Evolutionary conservation across 2,797 vertebrate genomes (phyloP).

Genomic region (Notamacropus eugenii): DNA sequence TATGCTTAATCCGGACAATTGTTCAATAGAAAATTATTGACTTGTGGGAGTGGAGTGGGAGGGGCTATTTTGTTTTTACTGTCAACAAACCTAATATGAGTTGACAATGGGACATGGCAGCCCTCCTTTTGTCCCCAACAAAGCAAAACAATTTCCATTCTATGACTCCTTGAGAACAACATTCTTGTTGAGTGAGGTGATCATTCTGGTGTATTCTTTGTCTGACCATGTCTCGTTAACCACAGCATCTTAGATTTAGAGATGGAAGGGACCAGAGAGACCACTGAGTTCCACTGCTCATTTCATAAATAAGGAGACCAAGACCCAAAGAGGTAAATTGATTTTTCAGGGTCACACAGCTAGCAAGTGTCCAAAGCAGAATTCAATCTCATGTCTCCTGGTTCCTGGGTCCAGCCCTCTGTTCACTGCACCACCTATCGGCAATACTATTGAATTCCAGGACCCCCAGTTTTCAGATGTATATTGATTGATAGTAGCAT

Average conservation of each 20-base stretch:
- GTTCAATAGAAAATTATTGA: not conserved
- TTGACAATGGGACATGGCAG: not conserved
- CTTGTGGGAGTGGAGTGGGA: not conserved
- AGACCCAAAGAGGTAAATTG: not conserved
- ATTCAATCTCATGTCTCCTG: not conserved
- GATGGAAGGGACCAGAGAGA: not conserved
- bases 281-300: not conserved
- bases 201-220: not conserved
- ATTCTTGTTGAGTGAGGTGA: not conserved
- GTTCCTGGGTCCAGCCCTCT: not conserved
- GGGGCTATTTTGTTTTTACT: not conserved
- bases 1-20: not conserved
- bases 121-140: not conserved
- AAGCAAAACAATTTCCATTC: not conserved
- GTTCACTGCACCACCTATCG: not conserved
- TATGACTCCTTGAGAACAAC: not conserved
- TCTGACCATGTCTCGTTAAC: no score
- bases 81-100: not conserved
- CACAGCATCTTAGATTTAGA: not conserved
- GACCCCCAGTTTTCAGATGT: not conserved
- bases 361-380: not conserved
- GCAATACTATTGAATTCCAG: not conserved
- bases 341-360: not conserved
- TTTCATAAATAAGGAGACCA: not conserved
- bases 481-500: not conserved